A percentile compares a stretch with the other conserved stretches of the same genome.
Evolutionary conservation across 2,797 vertebrate species (phyloP).

Genomic region (Clangula hyemalis): DNA sequence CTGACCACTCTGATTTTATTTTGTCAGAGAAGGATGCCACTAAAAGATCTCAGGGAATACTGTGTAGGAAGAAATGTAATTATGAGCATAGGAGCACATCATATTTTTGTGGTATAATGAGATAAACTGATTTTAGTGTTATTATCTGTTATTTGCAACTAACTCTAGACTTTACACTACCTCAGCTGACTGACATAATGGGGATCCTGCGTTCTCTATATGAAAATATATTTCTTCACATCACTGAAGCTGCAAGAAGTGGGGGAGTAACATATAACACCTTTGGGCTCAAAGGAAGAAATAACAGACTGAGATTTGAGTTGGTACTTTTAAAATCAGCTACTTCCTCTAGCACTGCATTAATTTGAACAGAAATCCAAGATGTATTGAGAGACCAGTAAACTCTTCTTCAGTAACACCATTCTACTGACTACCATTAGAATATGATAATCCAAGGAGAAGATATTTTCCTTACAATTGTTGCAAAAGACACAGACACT

Average conservation of each 20-base stretch:
- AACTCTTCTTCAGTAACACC: neutral
- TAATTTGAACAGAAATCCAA: constrained; percentile 46
- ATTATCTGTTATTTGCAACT: neutral
- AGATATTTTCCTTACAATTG: neutral
- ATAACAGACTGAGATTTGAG: constrained; percentile 18
- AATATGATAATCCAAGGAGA: neutral
- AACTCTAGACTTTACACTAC: neutral
- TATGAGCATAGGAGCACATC: neutral
- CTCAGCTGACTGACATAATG: constrained; percentile 32
- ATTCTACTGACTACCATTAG: neutral
- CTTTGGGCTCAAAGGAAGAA: constrained; percentile 38
- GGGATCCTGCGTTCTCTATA: neutral
- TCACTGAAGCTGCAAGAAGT: constrained; percentile 24
- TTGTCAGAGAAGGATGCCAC: neutral
- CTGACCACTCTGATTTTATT: neutral
- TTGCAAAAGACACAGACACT: neutral
- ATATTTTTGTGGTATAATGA: neutral
- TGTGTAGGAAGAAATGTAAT: neutral
- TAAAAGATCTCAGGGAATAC: neutral
- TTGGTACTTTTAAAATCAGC: neutral
- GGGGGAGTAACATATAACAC: constrained; percentile 2
- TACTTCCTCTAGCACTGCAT: constrained; percentile 40
- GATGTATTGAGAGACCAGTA: neutral
- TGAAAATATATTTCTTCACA: constrained; percentile 20
- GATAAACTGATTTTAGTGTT: neutral